Evolutionary conservation across 2,113 vertebrate genomes (phyloP).

Genomic region (Mellivora capensis): DNA sequence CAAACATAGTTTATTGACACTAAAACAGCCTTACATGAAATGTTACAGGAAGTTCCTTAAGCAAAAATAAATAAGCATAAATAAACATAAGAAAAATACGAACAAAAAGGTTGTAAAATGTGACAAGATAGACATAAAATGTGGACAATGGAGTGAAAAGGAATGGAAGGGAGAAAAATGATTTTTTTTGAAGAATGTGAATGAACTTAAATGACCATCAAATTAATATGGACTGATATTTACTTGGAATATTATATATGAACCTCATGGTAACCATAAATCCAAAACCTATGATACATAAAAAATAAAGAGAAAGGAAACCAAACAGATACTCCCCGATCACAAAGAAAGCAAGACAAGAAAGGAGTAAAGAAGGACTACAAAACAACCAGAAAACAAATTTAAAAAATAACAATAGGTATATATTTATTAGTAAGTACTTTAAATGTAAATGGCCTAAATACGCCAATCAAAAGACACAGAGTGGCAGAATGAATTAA

Average conservation of each 20-base stretch:
- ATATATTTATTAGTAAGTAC: background rate
- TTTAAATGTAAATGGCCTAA: background rate
- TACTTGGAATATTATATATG: background rate
- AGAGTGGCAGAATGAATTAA: background rate
- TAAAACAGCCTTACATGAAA: background rate
- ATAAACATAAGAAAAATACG: background rate
- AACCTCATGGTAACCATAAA: background rate
- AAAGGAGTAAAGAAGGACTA: background rate
- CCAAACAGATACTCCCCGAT: background rate
- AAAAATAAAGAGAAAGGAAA: background rate
- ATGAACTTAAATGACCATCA: background rate
- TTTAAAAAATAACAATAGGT: background rate
- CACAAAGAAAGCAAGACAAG: background rate
- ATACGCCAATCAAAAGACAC: background rate
- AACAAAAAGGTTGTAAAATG: background rate
- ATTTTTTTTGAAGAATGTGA: background rate
- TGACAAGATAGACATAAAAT: background rate
- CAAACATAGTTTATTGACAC: background rate
- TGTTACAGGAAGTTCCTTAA: background rate
- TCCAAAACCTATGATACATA: background rate
- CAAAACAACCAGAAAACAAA: background rate
- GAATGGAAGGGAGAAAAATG: background rate
- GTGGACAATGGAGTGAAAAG: background rate
- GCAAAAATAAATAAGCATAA: background rate
- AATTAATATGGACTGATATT: background rate